Evolutionary conservation across 2,888 invertebrate genomes (phyloP).

Genomic region (Apamea anceps): DNA sequence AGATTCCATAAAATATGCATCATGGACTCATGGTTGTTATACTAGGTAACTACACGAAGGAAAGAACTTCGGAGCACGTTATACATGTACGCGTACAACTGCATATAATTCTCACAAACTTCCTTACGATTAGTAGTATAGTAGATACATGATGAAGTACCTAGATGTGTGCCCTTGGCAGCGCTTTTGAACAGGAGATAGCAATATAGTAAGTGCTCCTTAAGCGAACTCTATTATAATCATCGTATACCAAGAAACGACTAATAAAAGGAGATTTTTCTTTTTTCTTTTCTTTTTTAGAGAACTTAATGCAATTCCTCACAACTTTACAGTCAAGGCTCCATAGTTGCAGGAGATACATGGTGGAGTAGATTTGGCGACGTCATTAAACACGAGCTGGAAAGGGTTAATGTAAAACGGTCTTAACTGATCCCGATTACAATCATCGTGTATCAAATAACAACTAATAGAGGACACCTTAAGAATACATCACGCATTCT

Average conservation of each 20-base stretch:
- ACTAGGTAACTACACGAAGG: no score
- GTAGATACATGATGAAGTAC: slow-evolving; percentile 75
- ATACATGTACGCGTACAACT: not conserved
- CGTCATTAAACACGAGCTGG: not conserved
- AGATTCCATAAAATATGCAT: not conserved
- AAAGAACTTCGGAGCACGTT: not conserved
- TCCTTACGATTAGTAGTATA: not conserved
- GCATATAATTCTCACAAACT: not conserved
- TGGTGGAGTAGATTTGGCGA: not conserved
- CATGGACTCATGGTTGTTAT: not conserved
- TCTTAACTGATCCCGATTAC: not conserved
- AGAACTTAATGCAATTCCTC: not conserved
- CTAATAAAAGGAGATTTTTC: not conserved
- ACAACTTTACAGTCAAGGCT: not conserved
- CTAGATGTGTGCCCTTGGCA: slow-evolving; percentile 67
- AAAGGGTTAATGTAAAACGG: not conserved
- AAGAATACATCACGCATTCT: not conserved
- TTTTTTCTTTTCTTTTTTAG: not conserved
- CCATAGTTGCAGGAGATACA: not conserved
- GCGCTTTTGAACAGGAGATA: not conserved
- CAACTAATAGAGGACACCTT: not conserved
- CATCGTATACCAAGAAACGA: not conserved
- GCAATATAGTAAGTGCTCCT: not conserved
- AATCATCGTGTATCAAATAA: not conserved
- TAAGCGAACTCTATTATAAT: not conserved